Conservation (phyloP, 2,888 invertebrate species). For the Crossocerus cetratus region DNA sequence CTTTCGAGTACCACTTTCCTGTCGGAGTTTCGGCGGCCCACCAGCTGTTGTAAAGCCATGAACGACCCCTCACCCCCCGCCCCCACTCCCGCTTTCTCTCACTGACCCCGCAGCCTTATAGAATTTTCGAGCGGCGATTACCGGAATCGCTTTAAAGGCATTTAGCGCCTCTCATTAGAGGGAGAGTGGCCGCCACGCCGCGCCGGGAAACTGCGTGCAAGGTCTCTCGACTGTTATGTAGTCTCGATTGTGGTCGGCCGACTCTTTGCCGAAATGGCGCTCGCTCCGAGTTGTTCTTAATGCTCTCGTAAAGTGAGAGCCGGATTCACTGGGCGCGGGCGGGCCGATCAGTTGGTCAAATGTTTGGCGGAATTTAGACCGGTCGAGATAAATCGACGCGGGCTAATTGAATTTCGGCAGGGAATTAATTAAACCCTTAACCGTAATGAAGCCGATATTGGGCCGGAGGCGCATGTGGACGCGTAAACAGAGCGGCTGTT, state of each 20-base stretch:
- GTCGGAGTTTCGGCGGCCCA: conserved; percentile 48
- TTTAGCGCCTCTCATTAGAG: conserved; percentile 46
- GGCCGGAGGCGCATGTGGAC: conserved; percentile 11
- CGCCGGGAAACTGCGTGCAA: neutral
- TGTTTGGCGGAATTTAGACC: too few relatives aligned
- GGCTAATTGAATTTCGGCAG: conserved; percentile 54
- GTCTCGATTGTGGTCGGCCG: conserved; percentile 39
- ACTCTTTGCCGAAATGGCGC: conserved; percentile 25
- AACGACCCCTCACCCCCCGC: too few relatives aligned
- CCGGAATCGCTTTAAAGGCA: conserved; percentile 44
- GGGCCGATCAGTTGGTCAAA: conserved; percentile 9
- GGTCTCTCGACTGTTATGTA: neutral
- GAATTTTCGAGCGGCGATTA: conserved; percentile 58
- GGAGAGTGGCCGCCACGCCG: conserved; percentile 7
- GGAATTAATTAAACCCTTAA: conserved; percentile 55
- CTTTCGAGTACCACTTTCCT: conserved; percentile 50
- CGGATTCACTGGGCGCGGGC: conserved; percentile 9
- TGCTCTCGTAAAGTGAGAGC: too few relatives aligned
- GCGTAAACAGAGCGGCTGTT: conserved; percentile 6
- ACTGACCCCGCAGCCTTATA: conserved; percentile 44
- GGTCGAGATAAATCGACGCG: conserved; percentile 48
- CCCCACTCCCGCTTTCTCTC: too few relatives aligned
- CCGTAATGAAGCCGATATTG: conserved; percentile 42
- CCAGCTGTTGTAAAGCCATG: conserved; percentile 58
- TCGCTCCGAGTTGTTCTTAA: conserved; percentile 9